Evolutionary conservation across 2,888 invertebrate species (phyloP).

Genomic region (Rotaria magnacalcarata): DNA sequence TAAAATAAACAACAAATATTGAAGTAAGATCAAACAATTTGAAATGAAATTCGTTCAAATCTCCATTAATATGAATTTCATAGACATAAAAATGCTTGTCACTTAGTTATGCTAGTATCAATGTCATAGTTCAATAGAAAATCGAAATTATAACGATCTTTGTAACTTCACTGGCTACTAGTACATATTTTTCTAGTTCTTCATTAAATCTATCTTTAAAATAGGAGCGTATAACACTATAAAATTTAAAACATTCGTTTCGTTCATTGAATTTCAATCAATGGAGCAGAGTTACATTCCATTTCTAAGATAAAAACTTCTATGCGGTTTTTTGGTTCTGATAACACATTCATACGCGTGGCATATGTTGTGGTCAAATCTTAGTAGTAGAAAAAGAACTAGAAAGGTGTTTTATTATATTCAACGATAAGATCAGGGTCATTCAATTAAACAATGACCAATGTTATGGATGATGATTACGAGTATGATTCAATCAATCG

Average conservation of each 20-base stretch:
- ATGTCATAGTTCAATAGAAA: conserved; percentile 96
- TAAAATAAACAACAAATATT: not conserved
- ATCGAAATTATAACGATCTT: conserved; percentile 85
- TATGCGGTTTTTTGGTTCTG: too few relatives aligned
- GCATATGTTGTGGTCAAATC: too few relatives aligned
- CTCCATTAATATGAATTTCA: conserved; percentile 71
- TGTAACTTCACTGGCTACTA: conserved; percentile 91
- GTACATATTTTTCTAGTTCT: conserved; percentile 95
- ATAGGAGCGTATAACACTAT: conserved; percentile 98
- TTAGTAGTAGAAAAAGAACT: too few relatives aligned
- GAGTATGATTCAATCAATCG: not conserved
- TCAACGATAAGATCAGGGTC: too few relatives aligned
- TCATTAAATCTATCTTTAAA: conserved; percentile 83
- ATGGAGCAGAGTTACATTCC: too few relatives aligned
- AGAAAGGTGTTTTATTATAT: too few relatives aligned
- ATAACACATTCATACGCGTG: too few relatives aligned
- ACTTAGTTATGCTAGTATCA: conserved; percentile 70
- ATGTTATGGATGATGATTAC: too few relatives aligned
- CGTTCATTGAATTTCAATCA: conserved; percentile 43
- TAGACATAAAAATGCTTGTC: conserved; percentile 63
- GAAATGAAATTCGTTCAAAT: conserved; percentile 50
- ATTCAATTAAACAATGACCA: too few relatives aligned
- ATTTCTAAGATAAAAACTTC: too few relatives aligned
- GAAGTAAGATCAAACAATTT: too few relatives aligned
- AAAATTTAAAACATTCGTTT: conserved; percentile 69